A percentile compares a stretch with the other conserved stretches of the same genome.
Conservation (phyloP, 2,113 vertebrate genomes). For the Entelurus aequoreus region DNA sequence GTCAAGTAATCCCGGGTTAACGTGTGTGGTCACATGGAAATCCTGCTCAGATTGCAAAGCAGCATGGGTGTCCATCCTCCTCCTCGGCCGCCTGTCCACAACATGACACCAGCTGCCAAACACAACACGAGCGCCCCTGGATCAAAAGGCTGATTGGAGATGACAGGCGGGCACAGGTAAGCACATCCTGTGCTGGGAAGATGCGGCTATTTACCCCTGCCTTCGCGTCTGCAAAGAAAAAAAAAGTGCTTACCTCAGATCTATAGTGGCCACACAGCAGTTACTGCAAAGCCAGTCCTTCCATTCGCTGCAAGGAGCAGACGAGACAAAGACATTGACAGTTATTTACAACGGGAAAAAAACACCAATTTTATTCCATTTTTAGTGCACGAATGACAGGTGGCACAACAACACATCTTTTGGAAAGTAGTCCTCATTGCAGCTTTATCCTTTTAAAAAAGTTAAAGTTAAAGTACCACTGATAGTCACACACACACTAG, state of each 20-base stretch:
- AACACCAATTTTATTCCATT: too few species aligned
- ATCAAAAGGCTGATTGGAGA: conserved; percentile 42
- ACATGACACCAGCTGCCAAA: conserved; percentile 48
- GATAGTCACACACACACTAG: too few species aligned
- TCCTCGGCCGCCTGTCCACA: conserved; percentile 39
- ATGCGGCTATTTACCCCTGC: conserved; percentile 26
- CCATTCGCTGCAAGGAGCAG: conserved; percentile 12
- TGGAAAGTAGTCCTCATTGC: too few species aligned
- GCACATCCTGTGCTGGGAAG: conserved; percentile 31
- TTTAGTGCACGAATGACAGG: too few species aligned
- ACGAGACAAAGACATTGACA: conserved; percentile 16
- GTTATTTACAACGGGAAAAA: conserved; percentile 49
- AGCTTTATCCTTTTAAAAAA: too few species aligned
- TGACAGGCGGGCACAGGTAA: conserved; percentile 46
- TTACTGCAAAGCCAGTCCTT: neutral
- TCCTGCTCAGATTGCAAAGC: conserved; percentile 70
- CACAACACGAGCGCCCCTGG: conserved; percentile 14
- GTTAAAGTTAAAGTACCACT: too few species aligned
- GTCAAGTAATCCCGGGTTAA: conserved; percentile 59
- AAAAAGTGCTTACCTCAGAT: neutral
- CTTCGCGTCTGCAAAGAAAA: conserved; percentile 2
- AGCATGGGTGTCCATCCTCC: conserved; percentile 57
- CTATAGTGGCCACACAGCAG: conserved; percentile 8
- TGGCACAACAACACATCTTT: too few species aligned
- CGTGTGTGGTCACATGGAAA: conserved; percentile 56